Base-by-base conservation (phyloP, 1,140 invertebrate species). In the Eriosoma lanigerum region DNA sequence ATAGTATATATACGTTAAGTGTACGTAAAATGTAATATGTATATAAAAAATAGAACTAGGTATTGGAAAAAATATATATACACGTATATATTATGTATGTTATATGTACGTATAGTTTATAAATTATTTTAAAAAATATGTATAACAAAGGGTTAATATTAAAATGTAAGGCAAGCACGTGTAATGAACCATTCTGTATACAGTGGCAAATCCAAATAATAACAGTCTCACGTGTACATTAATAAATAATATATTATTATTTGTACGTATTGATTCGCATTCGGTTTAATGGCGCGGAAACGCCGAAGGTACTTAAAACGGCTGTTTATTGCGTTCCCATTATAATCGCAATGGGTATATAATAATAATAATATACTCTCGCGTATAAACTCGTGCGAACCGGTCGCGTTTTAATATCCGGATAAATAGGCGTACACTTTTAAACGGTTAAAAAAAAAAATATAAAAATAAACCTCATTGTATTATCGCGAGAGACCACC, bases 201-300 rank as follows among this genome's bases (percentile, higher is more conserved):
- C 5, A 60, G 17, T 60, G 24, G 15, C 24, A 60, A 60, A 60
- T 26, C 6, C 26, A 26, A 38, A 9, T 29, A 60, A 60, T 29
- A 58, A 10, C 24, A 1, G 26, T 60, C 26, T 26, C 24, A 26
- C 24, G n/a, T n/a, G n/a, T 58, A 8, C 26, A 29, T 12, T 1
- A 24, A 1, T 29, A 29, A 60, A 38, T 32, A 62, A 32, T 32
- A n/a, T 62, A 19, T 32, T 62, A n/a, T 38, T 38, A 38, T 9
- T 60, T 24, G 12, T 24, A 24, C 48, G 12, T n/a, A 75, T 56
- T 10, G 52, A 44, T 75, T 38, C 29, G 52, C 26, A 26, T 58
- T 13, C 32, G 19, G 72, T 56, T 56, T 52, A 75, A 75, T 75
- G 29, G 72, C 19, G 72, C 72, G 72, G 50, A 75, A 75, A 75